Percentiles rank a stretch among this genome's conserved stretches.
phyloP scores from a whole-genome alignment of 2,797 vertebrate genomes.

The Cyclura pinguis region DNA sequence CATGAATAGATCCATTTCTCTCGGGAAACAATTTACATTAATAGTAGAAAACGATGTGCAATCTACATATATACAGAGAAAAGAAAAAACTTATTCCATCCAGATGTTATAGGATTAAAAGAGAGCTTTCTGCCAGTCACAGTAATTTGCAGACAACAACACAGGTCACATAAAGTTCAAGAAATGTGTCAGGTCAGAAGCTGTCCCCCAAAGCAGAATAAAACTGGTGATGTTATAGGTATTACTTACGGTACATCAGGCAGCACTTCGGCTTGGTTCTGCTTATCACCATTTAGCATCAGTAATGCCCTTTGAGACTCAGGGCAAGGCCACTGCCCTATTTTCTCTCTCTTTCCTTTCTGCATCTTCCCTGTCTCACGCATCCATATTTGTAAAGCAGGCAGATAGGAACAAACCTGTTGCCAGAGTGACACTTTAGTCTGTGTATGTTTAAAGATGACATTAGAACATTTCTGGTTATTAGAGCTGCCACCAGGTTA shows the following conservation, averaged over 20 bases:
- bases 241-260: slow-evolving; percentile 86
- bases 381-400: slow-evolving; percentile 82
- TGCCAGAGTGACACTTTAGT: slow-evolving; percentile 65
- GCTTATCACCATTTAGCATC: slow-evolving; percentile 81
- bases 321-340: slow-evolving; percentile 72
- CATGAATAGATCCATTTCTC: slow-evolving; percentile 52
- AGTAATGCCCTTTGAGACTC: slow-evolving; percentile 79
- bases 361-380: slow-evolving; percentile 62
- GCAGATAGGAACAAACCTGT: slow-evolving; percentile 91
- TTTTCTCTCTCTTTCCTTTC: slow-evolving; percentile 64
- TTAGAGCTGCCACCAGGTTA: slow-evolving; percentile 38
- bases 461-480: not conserved
- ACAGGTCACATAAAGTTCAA: slow-evolving; percentile 76
- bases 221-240: slow-evolving; percentile 72
- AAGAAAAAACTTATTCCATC: slow-evolving; percentile 30
- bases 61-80: not conserved
- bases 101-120: slow-evolving; percentile 66
- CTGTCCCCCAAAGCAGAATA: slow-evolving; percentile 74
- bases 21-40: slow-evolving; percentile 37
- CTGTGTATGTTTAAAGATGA: not conserved
- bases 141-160: slow-evolving; percentile 73
- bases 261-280: slow-evolving; percentile 78
- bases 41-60: slow-evolving; percentile 29
- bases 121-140: slow-evolving; percentile 69
- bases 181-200: slow-evolving; percentile 75